Evolutionary conservation across 2,888 invertebrate genomes (phyloP), one percentile per base, ranked within the genome.

Genomic region (Erebia epiphron): DNA sequence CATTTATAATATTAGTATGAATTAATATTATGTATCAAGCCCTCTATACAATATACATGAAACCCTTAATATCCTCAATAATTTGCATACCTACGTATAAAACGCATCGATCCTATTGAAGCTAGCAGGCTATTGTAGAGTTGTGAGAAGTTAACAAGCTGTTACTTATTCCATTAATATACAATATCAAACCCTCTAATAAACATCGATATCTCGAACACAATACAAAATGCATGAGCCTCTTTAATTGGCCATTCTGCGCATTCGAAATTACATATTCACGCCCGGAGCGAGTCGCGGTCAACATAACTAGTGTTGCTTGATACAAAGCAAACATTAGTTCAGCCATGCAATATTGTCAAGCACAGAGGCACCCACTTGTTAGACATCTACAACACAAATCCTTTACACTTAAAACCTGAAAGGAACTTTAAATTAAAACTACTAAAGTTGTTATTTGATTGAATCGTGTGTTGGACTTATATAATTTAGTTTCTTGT

Each of bases 291-390:
- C 90, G 82, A 77, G 78, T 84, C 86, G 85, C 85, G 90, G 90
- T 85, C 88, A 86, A 84, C 88, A 84, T 86, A 87, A 86, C 91
- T 91, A 90, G 88, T 88, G 86, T 85, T 85, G 86, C 85, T 84
- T 84, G 89, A 87, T 89, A 92, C 92, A 92, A 92, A 91, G 91
- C 91, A 91, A 92, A 93, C 88, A 92, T 92, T 92, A 92, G 92
- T 78, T 75, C 91, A 90, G 82, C 92, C 93, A 93, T 92, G 93
- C 93, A 92, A 91, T 93, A 92, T 92, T 92, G 93, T 92, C 92
- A 92, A 91, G 91, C 90, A 84, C 89, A 89, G 86, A 80, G 84
- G 83, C 83, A 82, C 78, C 77, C 79, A 76, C 78, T 79, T 73
- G 66, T 76, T 75, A 78, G 71, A 75, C 68, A 60, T 73, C 60